Evolutionary conservation across 2,113 vertebrate genomes (phyloP).

Genomic region (Hiodon alosoides): DNA sequence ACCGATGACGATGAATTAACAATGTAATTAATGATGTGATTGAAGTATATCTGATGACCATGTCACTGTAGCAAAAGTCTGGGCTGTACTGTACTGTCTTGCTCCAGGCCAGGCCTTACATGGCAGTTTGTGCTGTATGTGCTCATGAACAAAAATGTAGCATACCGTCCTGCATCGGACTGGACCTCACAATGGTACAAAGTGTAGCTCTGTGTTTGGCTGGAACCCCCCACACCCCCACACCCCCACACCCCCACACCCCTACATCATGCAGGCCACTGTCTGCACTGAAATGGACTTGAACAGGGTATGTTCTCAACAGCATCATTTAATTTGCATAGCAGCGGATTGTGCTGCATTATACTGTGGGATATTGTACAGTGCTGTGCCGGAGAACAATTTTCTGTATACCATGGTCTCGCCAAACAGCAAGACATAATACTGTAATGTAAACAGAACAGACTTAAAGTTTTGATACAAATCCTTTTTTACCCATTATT

Average conservation of each 20-base stretch:
- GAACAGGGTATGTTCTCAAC: slow-evolving; percentile 16
- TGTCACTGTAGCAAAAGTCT: slow-evolving; percentile 65
- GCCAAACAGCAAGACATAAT: slow-evolving; percentile 1
- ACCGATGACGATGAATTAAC: slow-evolving; percentile 62
- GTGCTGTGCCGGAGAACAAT: slow-evolving; percentile 6
- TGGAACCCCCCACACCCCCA: slow-evolving; percentile 11
- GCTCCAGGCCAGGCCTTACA: slow-evolving; percentile 52
- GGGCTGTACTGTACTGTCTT: slow-evolving; percentile 66
- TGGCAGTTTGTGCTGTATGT: slow-evolving; percentile 9
- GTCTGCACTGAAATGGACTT: slow-evolving; percentile 13
- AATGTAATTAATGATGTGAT: slow-evolving; percentile 61
- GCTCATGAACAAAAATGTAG: slow-evolving; percentile 6
- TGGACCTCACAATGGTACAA: neutral
- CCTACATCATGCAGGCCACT: slow-evolving; percentile 4
- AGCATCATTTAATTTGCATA: slow-evolving; percentile 5
- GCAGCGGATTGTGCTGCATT: slow-evolving; percentile 13
- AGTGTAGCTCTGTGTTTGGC: slow-evolving; percentile 12
- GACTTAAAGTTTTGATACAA: slow-evolving; percentile 22
- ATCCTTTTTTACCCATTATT: slow-evolving; percentile 6
- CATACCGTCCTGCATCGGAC: slow-evolving; percentile 3
- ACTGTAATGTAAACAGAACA: slow-evolving; percentile 23
- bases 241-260: neutral
- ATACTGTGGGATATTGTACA: slow-evolving; percentile 15
- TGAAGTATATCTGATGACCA: slow-evolving; percentile 66
- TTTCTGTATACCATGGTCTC: neutral